Percentiles rank a stretch among this genome's conserved stretches.
Evolutionary conservation across 1,140 invertebrate species (phyloP).

Genomic region (Listronotus oregonensis): DNA sequence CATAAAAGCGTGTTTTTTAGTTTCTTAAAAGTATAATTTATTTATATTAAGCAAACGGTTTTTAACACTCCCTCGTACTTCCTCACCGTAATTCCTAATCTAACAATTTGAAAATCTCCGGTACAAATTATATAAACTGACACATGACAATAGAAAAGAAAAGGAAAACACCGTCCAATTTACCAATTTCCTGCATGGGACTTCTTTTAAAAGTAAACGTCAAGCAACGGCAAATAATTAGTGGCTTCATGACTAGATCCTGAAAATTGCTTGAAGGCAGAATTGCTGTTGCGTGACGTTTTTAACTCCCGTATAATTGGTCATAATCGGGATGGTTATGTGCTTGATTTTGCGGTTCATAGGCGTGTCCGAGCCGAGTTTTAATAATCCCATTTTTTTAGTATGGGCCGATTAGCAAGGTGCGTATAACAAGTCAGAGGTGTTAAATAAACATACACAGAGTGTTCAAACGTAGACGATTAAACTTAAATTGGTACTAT

Average conservation of each 20-base stretch:
- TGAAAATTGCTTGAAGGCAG: slow-evolving; percentile 32
- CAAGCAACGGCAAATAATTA: slow-evolving; percentile 27
- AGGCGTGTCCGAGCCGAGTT: slow-evolving; percentile 25
- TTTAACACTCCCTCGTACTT: too few relatives aligned
- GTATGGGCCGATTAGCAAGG: too few relatives aligned
- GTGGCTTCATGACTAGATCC: slow-evolving; percentile 33
- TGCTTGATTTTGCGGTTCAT: slow-evolving; percentile 28
- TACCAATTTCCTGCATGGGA: slow-evolving; percentile 23
- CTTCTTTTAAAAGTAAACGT: slow-evolving; percentile 13
- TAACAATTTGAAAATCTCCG: too few relatives aligned
- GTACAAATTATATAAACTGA: too few relatives aligned
- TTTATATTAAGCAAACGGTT: too few relatives aligned
- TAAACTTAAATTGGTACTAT: too few relatives aligned
- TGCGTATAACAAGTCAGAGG: too few relatives aligned
- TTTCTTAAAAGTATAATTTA: too few relatives aligned
- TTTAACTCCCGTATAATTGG: slow-evolving; percentile 35
- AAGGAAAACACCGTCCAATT: slow-evolving; percentile 18
- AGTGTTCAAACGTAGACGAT: too few relatives aligned
- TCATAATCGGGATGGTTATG: slow-evolving; percentile 33
- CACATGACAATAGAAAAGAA: not conserved
- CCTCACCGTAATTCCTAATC: too few relatives aligned
- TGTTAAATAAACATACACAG: too few relatives aligned
- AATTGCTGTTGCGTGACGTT: slow-evolving; percentile 33
- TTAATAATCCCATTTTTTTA: slow-evolving; percentile 1
- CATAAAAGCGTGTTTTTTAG: too few relatives aligned